These are phyloP conservation scores for Rhinatrema bivittatum DNA, from an alignment of 2,797 vertebrate species.

Conservation along the genomic window DNA sequence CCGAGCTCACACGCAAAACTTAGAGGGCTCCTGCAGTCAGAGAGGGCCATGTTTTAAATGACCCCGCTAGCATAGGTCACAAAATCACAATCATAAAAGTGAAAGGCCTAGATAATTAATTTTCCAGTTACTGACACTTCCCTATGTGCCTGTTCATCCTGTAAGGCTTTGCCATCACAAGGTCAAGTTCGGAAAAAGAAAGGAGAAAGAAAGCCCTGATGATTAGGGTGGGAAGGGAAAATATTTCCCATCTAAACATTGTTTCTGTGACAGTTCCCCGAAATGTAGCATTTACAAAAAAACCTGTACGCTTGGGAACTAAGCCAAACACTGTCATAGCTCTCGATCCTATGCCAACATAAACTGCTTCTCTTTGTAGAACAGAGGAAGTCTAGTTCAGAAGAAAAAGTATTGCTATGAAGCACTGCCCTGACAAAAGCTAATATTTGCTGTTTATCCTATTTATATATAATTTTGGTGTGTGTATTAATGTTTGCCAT, in stretches of 20 bases:
- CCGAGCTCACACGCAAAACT: neutral
- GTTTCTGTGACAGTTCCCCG: conserved; percentile 33
- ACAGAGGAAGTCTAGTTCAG: neutral
- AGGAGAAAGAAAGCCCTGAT: neutral
- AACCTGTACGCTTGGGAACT: conserved; percentile 33
- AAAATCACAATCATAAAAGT: neutral
- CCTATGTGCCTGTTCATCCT: neutral
- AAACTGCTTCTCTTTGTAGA: conserved; percentile 28
- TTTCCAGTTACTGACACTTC: neutral
- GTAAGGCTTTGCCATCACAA: too few relatives aligned
- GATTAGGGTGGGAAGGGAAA: conserved; percentile 25
- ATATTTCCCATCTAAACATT: conserved; percentile 24
- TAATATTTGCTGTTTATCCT: too few relatives aligned
- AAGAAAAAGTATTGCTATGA: too few relatives aligned
- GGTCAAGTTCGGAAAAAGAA: conserved; percentile 17
- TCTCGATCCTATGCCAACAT: conserved; percentile 20
- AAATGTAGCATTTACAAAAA: conserved; percentile 10
- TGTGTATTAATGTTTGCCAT: too few relatives aligned
- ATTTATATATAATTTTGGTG: too few relatives aligned
- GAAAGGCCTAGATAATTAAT: neutral
- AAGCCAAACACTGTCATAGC: conserved; percentile 5
- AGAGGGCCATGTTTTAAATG: neutral
- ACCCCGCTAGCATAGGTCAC: too few relatives aligned
- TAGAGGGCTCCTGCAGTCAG: neutral
- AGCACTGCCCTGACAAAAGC: too few relatives aligned